Percentiles rank a stretch among this genome's conserved stretches.
These are phyloP conservation scores for Panthera tigris DNA, from an alignment of 2,113 vertebrate genomes.

Conservation along the genomic window DNA sequence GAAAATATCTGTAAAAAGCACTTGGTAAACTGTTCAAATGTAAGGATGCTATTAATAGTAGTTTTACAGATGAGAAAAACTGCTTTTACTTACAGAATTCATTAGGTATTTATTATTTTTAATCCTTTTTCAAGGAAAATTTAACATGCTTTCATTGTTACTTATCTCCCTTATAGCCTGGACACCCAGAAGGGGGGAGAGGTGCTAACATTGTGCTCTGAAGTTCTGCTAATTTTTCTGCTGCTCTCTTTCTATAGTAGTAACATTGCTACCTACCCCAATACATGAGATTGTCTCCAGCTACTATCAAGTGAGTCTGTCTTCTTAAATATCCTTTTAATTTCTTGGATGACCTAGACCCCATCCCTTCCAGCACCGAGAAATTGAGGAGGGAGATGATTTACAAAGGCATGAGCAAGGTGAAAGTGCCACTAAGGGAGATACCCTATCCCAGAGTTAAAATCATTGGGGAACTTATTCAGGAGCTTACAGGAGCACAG, in stretches of 20 bases:
- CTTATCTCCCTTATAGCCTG: not conserved
- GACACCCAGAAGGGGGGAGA: not conserved
- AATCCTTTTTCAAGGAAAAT: not conserved
- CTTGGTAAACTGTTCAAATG: not conserved
- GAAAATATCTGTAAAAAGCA: not conserved
- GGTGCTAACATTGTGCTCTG: not conserved
- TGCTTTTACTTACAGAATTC: not conserved
- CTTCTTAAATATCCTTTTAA: not conserved
- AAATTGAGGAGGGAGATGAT: not conserved
- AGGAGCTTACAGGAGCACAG: not conserved
- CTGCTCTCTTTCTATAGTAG: not conserved
- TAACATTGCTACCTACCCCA: not conserved
- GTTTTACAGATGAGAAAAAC: not conserved
- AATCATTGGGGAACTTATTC: not conserved
- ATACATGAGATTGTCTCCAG: not conserved
- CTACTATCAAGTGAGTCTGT: not conserved
- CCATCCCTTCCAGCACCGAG: not conserved
- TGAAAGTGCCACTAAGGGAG: not conserved
- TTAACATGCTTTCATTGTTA: constrained; percentile 11
- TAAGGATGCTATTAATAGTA: not conserved
- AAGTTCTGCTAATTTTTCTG: not conserved
- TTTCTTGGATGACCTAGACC: not conserved
- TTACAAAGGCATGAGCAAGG: not conserved
- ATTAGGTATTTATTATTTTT: constrained; percentile 32
- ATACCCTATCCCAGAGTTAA: not conserved